phyloP scores from a whole-genome alignment of 1,140 invertebrate genomes.

The Drosophila punjabiensis region DNA sequence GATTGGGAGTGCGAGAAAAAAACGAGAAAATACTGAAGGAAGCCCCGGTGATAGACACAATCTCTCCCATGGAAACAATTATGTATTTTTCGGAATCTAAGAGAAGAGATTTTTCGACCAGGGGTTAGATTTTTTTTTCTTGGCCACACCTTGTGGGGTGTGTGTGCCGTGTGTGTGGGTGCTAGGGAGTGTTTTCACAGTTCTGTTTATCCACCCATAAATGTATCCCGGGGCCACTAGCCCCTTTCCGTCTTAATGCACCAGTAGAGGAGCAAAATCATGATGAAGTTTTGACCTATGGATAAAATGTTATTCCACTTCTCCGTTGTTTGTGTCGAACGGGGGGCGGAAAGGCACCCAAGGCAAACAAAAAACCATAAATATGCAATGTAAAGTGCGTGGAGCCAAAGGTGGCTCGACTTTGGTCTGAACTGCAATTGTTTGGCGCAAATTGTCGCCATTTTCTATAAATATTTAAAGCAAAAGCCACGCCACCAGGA shows the following conservation, averaged over 20 bases:
- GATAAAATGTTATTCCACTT: conserved; percentile 25
- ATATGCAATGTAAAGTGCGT: conserved; percentile 66
- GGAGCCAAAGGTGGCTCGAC: conserved; percentile 7
- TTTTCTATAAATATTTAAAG: conserved; percentile 76
- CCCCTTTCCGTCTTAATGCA: conserved; percentile 34
- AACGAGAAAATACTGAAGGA: conserved; percentile 19
- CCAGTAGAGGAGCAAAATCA: conserved; percentile 9
- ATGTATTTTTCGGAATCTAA: conserved; percentile 57
- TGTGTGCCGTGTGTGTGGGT: background rate
- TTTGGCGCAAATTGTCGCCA: conserved; percentile 62
- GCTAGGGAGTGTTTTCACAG: conserved; percentile 7
- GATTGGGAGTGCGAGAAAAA: conserved; percentile 58
- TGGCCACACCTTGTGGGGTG: conserved; percentile 23
- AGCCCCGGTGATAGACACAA: conserved; percentile 36
- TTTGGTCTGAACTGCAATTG: conserved; percentile 56
- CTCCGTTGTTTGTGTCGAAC: background rate
- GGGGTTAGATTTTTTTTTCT: conserved; percentile 54
- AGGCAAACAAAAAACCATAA: conserved; percentile 60
- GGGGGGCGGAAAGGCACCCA: background rate
- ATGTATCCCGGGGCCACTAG: conserved; percentile 36
- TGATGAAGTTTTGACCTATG: conserved; percentile 33
- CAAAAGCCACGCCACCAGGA: conserved; percentile 31
- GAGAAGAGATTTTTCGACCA: conserved; percentile 33
- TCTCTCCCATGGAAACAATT: conserved; percentile 72
- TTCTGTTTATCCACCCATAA: conserved; percentile 58